These are phyloP conservation scores for Percopsis transmontana DNA, from an alignment of 2,113 vertebrate genomes.

Conservation along the genomic window DNA sequence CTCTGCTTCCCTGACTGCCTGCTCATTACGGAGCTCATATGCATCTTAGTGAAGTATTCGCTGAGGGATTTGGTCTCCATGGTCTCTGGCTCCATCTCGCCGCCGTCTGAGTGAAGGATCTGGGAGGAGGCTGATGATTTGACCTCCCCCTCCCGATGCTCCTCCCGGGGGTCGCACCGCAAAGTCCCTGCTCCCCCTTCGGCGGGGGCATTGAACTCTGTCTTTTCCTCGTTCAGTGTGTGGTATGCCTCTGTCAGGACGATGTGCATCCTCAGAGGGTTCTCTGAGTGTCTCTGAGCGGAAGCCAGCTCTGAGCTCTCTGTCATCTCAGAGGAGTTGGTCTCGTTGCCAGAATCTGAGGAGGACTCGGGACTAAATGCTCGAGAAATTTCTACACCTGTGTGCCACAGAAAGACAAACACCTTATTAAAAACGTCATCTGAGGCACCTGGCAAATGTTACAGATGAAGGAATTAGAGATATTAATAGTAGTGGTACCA, in stretches of 20 bases:
- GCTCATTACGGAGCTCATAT: slow-evolving; percentile 88
- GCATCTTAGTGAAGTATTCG: slow-evolving; percentile 94
- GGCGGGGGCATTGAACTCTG: slow-evolving; percentile 76
- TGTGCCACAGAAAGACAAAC: slow-evolving; percentile 87
- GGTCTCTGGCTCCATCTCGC: slow-evolving; percentile 98
- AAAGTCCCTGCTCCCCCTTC: slow-evolving; percentile 74
- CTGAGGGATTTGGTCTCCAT: slow-evolving; percentile 98
- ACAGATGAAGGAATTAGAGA: slow-evolving; percentile 52
- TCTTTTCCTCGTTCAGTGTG: slow-evolving; percentile 84
- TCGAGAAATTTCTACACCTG: slow-evolving; percentile 98
- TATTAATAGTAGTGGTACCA: slow-evolving; percentile 39
- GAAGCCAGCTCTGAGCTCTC: slow-evolving; percentile 94
- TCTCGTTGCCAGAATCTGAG: slow-evolving; percentile 99
- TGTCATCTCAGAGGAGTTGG: slow-evolving; percentile 99
- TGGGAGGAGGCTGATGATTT: slow-evolving; percentile 88
- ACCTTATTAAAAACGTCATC: slow-evolving; percentile 78
- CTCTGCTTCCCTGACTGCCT: slow-evolving; percentile 84
- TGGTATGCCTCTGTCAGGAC: slow-evolving; percentile 87
- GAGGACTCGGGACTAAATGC: slow-evolving; percentile 98
- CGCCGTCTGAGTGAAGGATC: slow-evolving; percentile 89
- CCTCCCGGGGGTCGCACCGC: slow-evolving; percentile 70
- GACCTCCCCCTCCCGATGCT: slow-evolving; percentile 76
- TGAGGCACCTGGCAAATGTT: slow-evolving; percentile 67
- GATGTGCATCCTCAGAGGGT: slow-evolving; percentile 86
- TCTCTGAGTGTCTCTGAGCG: slow-evolving; percentile 92